These are phyloP conservation scores for Drosophila arawakana DNA, from an alignment of 1,140 invertebrate genomes.

Conservation along the genomic window DNA sequence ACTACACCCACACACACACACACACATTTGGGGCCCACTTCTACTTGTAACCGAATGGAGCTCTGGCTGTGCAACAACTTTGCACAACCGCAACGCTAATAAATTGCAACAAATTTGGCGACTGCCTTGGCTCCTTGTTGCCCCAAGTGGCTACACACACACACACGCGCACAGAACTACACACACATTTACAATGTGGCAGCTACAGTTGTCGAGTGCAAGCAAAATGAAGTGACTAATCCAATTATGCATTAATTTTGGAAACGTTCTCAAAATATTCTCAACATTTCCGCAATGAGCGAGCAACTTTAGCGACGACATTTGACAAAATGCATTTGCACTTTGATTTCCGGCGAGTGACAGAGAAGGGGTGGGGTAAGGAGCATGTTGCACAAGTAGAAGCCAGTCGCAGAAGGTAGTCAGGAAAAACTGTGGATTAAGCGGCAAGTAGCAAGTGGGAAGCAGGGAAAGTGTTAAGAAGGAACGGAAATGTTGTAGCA, in stretches of 20 bases:
- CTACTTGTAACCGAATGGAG: background rate
- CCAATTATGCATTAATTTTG: slow-evolving; percentile 78
- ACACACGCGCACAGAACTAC: background rate
- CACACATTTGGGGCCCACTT: background rate
- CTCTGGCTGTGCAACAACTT: slow-evolving; percentile 1
- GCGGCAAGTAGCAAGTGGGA: background rate
- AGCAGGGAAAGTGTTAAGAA: background rate
- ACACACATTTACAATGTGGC: background rate
- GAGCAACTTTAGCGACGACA: slow-evolving; percentile 47
- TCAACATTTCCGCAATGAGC: slow-evolving; percentile 59
- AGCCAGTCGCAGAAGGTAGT: slow-evolving; percentile 4
- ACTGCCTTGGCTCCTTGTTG: slow-evolving; percentile 20
- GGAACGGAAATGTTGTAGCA: background rate
- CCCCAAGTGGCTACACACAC: background rate
- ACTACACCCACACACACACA: background rate
- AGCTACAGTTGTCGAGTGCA: slow-evolving; percentile 7
- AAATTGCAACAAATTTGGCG: slow-evolving; percentile 77
- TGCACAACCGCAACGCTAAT: slow-evolving; percentile 37
- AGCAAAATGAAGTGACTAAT: slow-evolving; percentile 72
- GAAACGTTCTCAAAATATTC: slow-evolving; percentile 62
- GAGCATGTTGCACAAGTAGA: slow-evolving; percentile 30
- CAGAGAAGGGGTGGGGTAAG: background rate
- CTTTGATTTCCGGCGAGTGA: slow-evolving; percentile 64
- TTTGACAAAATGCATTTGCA: slow-evolving; percentile 76
- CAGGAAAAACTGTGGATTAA: slow-evolving; percentile 11